Conservation (phyloP, 2,113 vertebrate species). For the Perognathus longimembris region DNA sequence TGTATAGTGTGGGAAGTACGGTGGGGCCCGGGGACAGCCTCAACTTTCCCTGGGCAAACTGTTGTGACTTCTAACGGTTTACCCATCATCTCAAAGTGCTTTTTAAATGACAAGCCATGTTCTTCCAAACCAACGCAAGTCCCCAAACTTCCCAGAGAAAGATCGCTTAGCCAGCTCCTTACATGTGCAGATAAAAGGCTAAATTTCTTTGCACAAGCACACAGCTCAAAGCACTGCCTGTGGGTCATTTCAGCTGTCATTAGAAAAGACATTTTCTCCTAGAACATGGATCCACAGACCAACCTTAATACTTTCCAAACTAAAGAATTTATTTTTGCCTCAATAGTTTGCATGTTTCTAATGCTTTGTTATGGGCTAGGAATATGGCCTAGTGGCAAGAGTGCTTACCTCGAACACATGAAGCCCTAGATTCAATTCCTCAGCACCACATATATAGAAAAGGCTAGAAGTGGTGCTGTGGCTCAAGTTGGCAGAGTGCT, state of each 20-base stretch:
- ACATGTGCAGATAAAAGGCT: not conserved
- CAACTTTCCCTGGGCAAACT: not conserved
- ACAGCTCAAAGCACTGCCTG: not conserved
- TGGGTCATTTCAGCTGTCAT: not conserved
- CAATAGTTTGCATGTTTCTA: not conserved
- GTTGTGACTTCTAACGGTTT: not conserved
- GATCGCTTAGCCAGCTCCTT: not conserved
- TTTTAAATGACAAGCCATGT: not conserved
- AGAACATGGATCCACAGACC: not conserved
- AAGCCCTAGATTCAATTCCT: too few species aligned
- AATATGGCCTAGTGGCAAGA: too few species aligned
- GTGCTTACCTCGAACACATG: too few species aligned
- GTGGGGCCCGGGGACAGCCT: not conserved
- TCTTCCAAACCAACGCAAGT: not conserved
- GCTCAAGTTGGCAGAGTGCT: too few species aligned
- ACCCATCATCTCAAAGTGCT: not conserved
- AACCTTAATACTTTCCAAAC: not conserved
- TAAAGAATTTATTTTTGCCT: conserved; percentile 41
- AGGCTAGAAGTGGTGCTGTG: too few species aligned
- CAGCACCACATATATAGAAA: too few species aligned
- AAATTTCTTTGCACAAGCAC: not conserved
- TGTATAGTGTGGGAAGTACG: not conserved
- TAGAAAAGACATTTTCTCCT: not conserved
- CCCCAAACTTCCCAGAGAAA: not conserved
- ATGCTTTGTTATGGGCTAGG: too few species aligned